Evolutionary conservation across 2,888 invertebrate genomes (phyloP), one percentile per base, ranked within the genome.

Genomic region (Hipparchia sbordonii): DNA sequence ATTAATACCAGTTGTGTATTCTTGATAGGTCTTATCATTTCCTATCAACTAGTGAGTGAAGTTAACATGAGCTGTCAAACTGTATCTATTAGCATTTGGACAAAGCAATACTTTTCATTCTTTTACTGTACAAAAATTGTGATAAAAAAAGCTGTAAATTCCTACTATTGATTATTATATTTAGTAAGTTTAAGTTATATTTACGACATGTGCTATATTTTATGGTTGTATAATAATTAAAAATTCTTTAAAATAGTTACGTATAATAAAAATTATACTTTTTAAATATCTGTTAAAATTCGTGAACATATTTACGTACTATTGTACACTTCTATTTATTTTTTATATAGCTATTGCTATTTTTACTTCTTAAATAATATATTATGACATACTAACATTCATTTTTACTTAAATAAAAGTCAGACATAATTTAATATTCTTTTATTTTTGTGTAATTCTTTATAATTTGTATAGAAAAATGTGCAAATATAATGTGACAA

Each of bases 401-500:
- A 51, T 51, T 10, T 51, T 51, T 51, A 51, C 8, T 51, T 33
- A 70, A 75, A 79, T 78, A 71, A 73, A 78, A 76, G 78, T 65
- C 69, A 67, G 75, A 51, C 67, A 67, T 66, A 67, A 74, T 72
- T 76, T 79, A 67, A 73, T 87, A 87, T 84, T 85, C 78, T 84
- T 89, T 91, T 89, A 90, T 91, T 91, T 83, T 87, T 80, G 91
- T 92, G 91, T 90, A 89, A 86, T 90, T 87, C 82, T 83, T 91
- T 86, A 91, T 89, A 91, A 89, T 89, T 89, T 86, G 89, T 90
- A 86, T 90, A 90, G 84, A 89, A 90, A 88, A 91, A 89, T 87
- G 92, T 93, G 92, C 93, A 91, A 91, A 89, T 90, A 89, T 88
- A 89, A 89, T 85, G 87, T 89, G 88, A 91, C 79, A 85, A 87